phyloP scores from a whole-genome alignment of 2,888 invertebrate species.

The Drosophila monieri region DNA sequence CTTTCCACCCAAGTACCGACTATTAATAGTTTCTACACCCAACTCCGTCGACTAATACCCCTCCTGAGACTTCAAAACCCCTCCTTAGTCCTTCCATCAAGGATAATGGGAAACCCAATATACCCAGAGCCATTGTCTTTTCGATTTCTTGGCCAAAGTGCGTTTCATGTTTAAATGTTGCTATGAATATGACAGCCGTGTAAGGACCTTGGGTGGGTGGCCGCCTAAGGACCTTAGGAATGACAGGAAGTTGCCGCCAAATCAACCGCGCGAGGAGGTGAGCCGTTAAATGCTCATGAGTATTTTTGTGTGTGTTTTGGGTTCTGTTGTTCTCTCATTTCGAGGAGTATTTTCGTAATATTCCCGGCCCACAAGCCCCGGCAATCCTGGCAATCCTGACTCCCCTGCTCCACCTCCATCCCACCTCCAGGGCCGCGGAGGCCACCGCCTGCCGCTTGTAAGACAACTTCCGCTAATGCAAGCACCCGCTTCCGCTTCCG shows the following conservation, averaged over 20 bases:
- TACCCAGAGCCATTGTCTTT: neutral
- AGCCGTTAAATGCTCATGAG: slow-evolving; percentile 41
- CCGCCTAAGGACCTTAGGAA: neutral
- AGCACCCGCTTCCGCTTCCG: slow-evolving; percentile 59
- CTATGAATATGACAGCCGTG: slow-evolving; percentile 56
- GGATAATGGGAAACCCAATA: no score
- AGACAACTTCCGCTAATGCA: slow-evolving; percentile 59
- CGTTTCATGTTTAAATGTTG: slow-evolving; percentile 61
- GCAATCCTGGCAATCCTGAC: no score
- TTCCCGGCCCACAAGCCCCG: neutral
- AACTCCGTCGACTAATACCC: no score
- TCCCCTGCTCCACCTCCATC: no score
- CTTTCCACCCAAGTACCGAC: no score
- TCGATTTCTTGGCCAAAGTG: slow-evolving; percentile 8
- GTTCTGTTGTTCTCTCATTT: slow-evolving; percentile 3
- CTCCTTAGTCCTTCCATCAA: no score
- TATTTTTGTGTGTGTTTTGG: neutral
- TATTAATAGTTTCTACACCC: no score
- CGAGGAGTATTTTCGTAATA: slow-evolving; percentile 35
- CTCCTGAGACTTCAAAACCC: no score
- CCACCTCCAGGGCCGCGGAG: no score
- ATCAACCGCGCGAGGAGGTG: slow-evolving; percentile 25
- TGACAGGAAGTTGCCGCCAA: slow-evolving; percentile 12
- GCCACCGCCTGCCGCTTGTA: slow-evolving; percentile 43
- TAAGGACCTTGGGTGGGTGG: slow-evolving; percentile 5